Conservation (phyloP, 2,113 vertebrate genomes). For the Salvelinus fontinalis region DNA sequence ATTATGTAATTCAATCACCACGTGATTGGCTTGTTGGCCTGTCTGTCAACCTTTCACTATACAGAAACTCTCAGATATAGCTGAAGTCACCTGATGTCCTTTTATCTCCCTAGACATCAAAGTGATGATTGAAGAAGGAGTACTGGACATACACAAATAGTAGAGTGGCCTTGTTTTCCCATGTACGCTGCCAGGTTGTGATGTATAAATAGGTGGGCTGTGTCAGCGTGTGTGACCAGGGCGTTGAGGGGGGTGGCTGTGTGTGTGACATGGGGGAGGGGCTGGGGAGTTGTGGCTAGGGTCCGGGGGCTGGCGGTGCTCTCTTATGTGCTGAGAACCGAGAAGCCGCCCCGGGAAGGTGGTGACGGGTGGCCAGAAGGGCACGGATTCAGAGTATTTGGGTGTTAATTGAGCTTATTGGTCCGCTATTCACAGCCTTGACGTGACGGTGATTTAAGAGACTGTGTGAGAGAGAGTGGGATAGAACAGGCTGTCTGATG, state of each 20-base stretch:
- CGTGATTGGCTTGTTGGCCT: neutral
- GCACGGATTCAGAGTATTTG: conserved; percentile 70
- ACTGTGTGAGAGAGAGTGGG: conserved; percentile 51
- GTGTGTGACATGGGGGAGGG: neutral
- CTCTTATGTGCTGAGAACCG: conserved; percentile 63
- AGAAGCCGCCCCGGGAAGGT: conserved; percentile 63
- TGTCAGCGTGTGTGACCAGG: neutral
- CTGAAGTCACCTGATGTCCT: neutral
- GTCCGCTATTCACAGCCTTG: conserved; percentile 70
- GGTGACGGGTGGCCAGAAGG: conserved; percentile 69
- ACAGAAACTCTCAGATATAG: neutral
- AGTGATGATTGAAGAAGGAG: conserved; percentile 45
- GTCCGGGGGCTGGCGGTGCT: conserved; percentile 31
- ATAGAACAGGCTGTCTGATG: conserved; percentile 24
- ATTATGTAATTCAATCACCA: neutral
- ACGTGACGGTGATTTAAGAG: conserved; percentile 67
- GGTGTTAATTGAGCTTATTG: conserved; percentile 76
- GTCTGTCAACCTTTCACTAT: neutral
- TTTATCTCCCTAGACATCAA: conserved; percentile 42
- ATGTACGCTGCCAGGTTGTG: conserved; percentile 67
- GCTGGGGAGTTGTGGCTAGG: neutral
- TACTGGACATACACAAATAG: conserved; percentile 60
- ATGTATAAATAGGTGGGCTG: conserved; percentile 68
- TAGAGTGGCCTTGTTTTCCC: conserved; percentile 68
- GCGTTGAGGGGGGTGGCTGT: neutral